These are phyloP conservation scores for Ellobium chinense DNA, from an alignment of 2,888 invertebrate species.

Conservation along the genomic window DNA sequence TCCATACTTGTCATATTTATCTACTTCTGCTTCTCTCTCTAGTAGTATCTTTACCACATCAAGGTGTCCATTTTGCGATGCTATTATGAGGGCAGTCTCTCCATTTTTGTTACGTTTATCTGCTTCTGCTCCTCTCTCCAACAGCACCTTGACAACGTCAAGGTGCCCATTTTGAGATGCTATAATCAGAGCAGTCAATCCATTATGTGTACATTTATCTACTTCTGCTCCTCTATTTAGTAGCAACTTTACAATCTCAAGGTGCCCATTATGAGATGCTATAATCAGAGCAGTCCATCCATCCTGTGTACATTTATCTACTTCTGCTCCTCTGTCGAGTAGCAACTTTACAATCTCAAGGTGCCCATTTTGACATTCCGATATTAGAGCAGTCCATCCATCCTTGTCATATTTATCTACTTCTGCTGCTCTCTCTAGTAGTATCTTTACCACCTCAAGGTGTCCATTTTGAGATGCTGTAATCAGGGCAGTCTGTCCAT, in stretches of 20 bases:
- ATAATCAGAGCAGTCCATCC: slow-evolving; percentile 11
- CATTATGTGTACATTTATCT: slow-evolving; percentile 7
- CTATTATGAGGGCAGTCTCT: slow-evolving; percentile 36
- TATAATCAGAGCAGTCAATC: slow-evolving; percentile 12
- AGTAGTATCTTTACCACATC: slow-evolving; percentile 21
- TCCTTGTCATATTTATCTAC: too few relatives aligned
- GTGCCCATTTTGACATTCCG: too few relatives aligned
- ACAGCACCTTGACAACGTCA: background rate
- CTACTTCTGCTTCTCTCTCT: slow-evolving; percentile 5
- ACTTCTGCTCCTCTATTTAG: background rate
- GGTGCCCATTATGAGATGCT: slow-evolving; percentile 20
- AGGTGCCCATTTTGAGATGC: slow-evolving; percentile 20
- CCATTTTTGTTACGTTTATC: slow-evolving; percentile 20
- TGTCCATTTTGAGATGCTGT: slow-evolving; percentile 30
- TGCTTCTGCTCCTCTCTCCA: slow-evolving; percentile 1
- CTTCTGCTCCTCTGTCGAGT: too few relatives aligned
- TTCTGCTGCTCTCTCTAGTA: too few relatives aligned
- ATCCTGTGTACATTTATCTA: too few relatives aligned
- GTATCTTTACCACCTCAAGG: too few relatives aligned
- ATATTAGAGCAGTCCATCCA: too few relatives aligned
- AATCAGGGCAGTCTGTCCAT: slow-evolving; percentile 34
- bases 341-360: too few relatives aligned
- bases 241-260: background rate
- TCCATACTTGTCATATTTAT: background rate
- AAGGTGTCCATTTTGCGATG: slow-evolving; percentile 8